Evolutionary conservation across 23 tunicate genomes (phyloP).

Genomic region (Phallusia fumigata): DNA sequence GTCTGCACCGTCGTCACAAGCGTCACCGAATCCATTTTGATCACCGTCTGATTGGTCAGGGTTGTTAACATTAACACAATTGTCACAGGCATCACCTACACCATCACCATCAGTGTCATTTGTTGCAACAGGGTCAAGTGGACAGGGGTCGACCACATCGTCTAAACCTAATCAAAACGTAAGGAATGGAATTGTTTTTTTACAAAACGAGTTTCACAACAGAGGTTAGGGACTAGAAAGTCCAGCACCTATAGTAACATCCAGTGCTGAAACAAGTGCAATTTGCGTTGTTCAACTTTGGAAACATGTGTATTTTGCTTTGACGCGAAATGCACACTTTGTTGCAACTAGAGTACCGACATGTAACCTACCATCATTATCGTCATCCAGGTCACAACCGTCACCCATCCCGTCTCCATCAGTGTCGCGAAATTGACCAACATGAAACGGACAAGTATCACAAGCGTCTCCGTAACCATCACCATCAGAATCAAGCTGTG

Average conservation of each 20-base stretch:
- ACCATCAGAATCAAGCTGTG: conserved; percentile 19
- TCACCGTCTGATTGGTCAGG: conserved; percentile 17
- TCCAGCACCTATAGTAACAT: too few species aligned
- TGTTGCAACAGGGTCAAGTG: conserved; percentile 22
- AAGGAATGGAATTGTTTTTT: too few species aligned
- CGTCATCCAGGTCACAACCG: conserved; percentile 77
- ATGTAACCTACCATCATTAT: conserved; percentile 48
- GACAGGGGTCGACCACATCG: conserved; percentile 13
- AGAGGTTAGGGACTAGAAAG: too few species aligned
- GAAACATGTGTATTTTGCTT: background rate
- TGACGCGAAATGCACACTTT: background rate
- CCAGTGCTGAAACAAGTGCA: too few species aligned
- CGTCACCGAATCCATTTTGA: conserved; percentile 32
- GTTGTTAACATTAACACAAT: conserved; percentile 20
- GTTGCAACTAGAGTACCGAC: background rate
- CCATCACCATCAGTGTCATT: conserved; percentile 4
- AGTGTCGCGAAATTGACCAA: conserved; percentile 44
- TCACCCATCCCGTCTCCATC: conserved; percentile 80
- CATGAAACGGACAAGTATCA: conserved; percentile 20
- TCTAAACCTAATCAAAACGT: background rate
- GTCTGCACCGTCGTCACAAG: conserved; percentile 26
- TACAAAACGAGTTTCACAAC: too few species aligned
- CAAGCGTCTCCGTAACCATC: conserved; percentile 36
- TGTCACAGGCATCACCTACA: conserved; percentile 56
- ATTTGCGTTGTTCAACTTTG: too few species aligned